Evolutionary conservation across 2,113 vertebrate genomes (phyloP).

Genomic region (Proterorhinus semilunaris): DNA sequence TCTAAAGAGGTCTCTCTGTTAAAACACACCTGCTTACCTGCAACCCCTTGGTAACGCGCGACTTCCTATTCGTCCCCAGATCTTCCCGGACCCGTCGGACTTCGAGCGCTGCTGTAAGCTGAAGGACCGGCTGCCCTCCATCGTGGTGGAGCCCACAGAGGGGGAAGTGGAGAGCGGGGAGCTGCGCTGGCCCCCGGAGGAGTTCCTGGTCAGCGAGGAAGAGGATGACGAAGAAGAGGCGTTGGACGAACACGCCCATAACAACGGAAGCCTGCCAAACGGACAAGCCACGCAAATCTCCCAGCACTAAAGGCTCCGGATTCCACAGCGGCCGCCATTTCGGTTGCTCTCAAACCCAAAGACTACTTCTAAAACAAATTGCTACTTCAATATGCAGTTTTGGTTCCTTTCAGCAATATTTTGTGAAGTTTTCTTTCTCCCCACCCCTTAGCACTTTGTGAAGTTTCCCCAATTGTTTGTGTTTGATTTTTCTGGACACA

Average conservation of each 20-base stretch:
- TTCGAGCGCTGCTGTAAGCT: slow-evolving; percentile 96
- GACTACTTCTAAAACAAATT: slow-evolving; percentile 32
- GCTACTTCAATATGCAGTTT: not conserved
- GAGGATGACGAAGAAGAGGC: slow-evolving; percentile 73
- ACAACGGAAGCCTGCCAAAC: slow-evolving; percentile 72
- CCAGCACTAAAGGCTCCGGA: slow-evolving; percentile 61
- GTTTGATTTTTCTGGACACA: too few species aligned
- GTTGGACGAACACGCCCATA: slow-evolving; percentile 70
- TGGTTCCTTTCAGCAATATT: not conserved
- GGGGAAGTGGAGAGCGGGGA: slow-evolving; percentile 96
- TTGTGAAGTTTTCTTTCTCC: not conserved
- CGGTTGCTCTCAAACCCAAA: slow-evolving; percentile 43
- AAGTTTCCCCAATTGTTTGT: too few species aligned
- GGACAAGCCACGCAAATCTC: slow-evolving; percentile 68
- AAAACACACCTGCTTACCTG: too few species aligned
- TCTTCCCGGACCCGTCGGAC: slow-evolving; percentile 95
- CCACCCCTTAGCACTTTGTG: not conserved
- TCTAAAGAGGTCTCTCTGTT: too few species aligned
- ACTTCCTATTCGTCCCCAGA: slow-evolving; percentile 69
- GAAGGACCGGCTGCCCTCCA: slow-evolving; percentile 95
- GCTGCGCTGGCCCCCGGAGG: slow-evolving; percentile 96
- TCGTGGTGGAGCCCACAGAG: slow-evolving; percentile 94
- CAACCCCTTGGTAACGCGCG: too few species aligned
- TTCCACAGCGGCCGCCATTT: slow-evolving; percentile 21
- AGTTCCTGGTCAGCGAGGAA: slow-evolving; percentile 88